These are phyloP conservation scores for Darevskia nairensis DNA, from an alignment of 2,797 vertebrate species.

Conservation along the genomic window DNA sequence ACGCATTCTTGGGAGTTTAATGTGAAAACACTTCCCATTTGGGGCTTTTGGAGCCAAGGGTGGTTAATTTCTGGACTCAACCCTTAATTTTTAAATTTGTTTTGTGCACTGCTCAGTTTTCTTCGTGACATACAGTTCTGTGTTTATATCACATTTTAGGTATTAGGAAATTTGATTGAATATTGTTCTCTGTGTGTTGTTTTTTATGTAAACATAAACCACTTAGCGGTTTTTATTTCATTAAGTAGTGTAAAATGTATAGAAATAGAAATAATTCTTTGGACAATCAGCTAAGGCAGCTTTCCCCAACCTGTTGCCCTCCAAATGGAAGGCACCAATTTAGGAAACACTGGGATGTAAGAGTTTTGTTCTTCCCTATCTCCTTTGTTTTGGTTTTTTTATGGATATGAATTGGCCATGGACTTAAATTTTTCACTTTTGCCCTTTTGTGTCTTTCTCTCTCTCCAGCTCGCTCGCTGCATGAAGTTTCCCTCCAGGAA, in stretches of 20 bases:
- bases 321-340: neutral
- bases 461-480: slow-evolving; percentile 85
- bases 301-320: too few relatives aligned
- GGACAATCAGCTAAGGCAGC: neutral
- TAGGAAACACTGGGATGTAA: neutral
- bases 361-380: neutral
- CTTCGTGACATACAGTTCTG: too few relatives aligned
- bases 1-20: neutral
- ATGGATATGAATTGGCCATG: neutral
- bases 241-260: too few relatives aligned
- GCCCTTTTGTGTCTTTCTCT: neutral
- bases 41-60: neutral
- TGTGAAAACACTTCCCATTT: neutral
- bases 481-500: slow-evolving; percentile 96
- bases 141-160: too few relatives aligned
- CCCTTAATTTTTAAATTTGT: too few relatives aligned
- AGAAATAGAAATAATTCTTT: neutral
- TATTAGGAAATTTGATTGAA: too few relatives aligned
- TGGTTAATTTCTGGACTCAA: neutral
- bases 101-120: too few relatives aligned
- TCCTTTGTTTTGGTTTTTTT: neutral
- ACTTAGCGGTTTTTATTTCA: too few relatives aligned
- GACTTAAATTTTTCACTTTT: neutral
- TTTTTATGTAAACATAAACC: too few relatives aligned
- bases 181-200: too few relatives aligned